These are phyloP conservation scores for Eurystomus glaucurus DNA, from an alignment of 2,797 vertebrate genomes.

Conservation along the genomic window DNA sequence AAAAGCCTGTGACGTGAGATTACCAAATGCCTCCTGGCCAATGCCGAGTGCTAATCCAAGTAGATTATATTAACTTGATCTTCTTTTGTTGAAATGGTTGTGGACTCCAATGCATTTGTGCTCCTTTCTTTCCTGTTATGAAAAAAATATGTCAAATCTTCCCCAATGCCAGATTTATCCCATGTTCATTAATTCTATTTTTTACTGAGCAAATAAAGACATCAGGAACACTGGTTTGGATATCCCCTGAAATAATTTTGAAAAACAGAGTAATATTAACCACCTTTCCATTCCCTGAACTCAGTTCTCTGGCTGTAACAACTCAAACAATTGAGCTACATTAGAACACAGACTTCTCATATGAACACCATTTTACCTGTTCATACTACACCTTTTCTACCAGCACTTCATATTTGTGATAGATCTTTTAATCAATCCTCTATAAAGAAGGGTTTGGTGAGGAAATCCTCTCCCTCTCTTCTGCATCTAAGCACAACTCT, in stretches of 20 bases:
- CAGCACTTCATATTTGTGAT: not conserved
- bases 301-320: not conserved
- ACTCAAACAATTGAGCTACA: not conserved
- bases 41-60: not conserved
- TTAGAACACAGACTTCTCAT: not conserved
- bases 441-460: accelerated
- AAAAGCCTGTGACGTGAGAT: not conserved
- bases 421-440: not conserved
- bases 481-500: not conserved
- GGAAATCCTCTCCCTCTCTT: not conserved
- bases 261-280: not conserved
- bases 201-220: not conserved
- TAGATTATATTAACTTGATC: not conserved
- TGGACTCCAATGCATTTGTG: not conserved
- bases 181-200: not conserved
- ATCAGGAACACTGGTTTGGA: not conserved
- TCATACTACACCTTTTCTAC: not conserved
- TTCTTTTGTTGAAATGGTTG: not conserved
- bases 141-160: not conserved
- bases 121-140: not conserved
- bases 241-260: not conserved
- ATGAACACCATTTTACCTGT: not conserved
- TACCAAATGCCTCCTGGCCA: not conserved
- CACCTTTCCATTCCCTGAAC: not conserved
- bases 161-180: not conserved